These are phyloP conservation scores for Anoplius nigerrimus DNA, from an alignment of 2,888 invertebrate genomes.

Conservation along the genomic window DNA sequence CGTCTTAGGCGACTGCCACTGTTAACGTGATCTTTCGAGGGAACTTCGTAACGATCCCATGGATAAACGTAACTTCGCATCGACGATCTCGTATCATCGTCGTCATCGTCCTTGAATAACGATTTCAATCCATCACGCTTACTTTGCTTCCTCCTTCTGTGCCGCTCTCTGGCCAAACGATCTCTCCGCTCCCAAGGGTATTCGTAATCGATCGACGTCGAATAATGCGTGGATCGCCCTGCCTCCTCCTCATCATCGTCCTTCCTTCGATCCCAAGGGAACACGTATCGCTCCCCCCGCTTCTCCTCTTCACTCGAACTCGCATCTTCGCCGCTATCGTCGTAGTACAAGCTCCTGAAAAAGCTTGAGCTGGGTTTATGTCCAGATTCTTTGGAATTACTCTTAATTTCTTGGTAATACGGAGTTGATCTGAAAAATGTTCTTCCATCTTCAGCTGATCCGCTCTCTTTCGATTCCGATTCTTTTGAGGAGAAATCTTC, in stretches of 20 bases:
- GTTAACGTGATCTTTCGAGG: constrained; percentile 24
- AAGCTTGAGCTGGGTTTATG: constrained; percentile 31
- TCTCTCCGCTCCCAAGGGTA: constrained; percentile 71
- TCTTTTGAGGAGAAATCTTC: not conserved
- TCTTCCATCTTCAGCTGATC: constrained; percentile 42
- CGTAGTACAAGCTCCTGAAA: constrained; percentile 15
- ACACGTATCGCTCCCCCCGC: constrained; percentile 46
- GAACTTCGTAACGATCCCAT: constrained; percentile 51
- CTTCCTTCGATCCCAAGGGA: constrained; percentile 64
- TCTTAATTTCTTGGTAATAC: constrained; percentile 64
- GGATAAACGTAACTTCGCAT: constrained; percentile 41
- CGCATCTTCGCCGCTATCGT: constrained; percentile 16
- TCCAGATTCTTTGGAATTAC: constrained; percentile 63
- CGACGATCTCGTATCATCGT: constrained; percentile 36
- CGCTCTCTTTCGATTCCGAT: constrained; percentile 18
- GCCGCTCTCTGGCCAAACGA: constrained; percentile 54
- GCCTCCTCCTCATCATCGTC: constrained; percentile 32
- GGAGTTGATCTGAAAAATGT: constrained; percentile 61
- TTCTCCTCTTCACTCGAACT: constrained; percentile 33
- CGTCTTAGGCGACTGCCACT: constrained; percentile 19
- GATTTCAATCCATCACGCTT: constrained; percentile 35
- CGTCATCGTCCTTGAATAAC: constrained; percentile 41
- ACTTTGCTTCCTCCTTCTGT: constrained; percentile 25
- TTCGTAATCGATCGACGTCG: constrained; percentile 56
- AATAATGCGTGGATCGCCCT: constrained; percentile 42